A percentile compares a stretch with the other conserved stretches of the same genome.
Evolutionary conservation across 2,113 vertebrate species (phyloP).

Genomic region (Neogobius melanostomus): DNA sequence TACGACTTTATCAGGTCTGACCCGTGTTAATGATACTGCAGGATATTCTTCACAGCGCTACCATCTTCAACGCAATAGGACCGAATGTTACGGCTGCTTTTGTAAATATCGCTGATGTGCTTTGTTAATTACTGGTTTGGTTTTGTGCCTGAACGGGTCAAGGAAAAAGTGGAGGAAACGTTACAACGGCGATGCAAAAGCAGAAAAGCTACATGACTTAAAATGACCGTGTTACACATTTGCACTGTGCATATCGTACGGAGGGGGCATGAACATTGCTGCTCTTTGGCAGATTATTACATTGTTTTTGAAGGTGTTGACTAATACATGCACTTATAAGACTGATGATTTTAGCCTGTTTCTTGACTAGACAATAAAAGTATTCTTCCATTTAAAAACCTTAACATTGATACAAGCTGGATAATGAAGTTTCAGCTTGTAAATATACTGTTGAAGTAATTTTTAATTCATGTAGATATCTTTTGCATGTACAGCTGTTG

Average conservation of each 20-base stretch:
- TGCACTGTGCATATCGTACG: too few species aligned
- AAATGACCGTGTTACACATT: background rate
- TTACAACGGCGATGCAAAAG: background rate
- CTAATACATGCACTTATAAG: too few species aligned
- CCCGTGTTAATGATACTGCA: conserved; percentile 29
- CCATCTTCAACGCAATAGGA: conserved; percentile 28
- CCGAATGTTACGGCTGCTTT: conserved; percentile 35
- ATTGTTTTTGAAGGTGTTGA: background rate
- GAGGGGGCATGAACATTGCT: too few species aligned
- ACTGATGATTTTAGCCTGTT: too few species aligned
- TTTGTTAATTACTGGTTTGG: conserved; percentile 26
- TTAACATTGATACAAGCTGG: too few species aligned
- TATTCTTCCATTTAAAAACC: too few species aligned
- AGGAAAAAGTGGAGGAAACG: conserved; percentile 9
- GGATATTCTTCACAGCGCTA: conserved; percentile 16
- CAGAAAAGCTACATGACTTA: background rate
- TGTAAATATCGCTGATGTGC: conserved; percentile 61
- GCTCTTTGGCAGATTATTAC: too few species aligned
- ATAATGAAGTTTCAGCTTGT: too few species aligned
- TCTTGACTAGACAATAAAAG: too few species aligned
- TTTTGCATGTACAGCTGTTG: conserved; percentile 16
- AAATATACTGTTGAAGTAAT: background rate
- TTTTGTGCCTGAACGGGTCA: conserved; percentile 40
- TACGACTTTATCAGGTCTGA: conserved; percentile 32
- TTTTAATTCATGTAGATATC: background rate